Conservation (phyloP, 2,888 invertebrate genomes). For the Mycalesis mineus region DNA sequence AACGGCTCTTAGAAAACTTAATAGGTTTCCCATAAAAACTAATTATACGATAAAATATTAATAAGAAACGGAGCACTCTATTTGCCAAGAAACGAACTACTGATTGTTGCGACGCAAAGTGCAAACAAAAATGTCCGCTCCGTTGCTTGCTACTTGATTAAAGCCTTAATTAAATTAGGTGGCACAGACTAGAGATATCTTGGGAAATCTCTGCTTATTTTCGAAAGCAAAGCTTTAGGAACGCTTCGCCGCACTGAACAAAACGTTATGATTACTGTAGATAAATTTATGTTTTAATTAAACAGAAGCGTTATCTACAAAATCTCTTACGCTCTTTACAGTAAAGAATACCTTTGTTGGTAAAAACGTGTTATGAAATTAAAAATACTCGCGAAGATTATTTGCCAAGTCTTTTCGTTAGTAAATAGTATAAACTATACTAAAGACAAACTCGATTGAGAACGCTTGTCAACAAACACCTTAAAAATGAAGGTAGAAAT, state of each 20-base stretch:
- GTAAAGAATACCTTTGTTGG: no score
- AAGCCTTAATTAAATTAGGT: slow-evolving; percentile 67
- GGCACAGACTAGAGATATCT: slow-evolving; percentile 50
- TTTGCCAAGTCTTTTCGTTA: no score
- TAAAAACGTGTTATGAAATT: no score
- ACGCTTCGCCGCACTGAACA: background rate
- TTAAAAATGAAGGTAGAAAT: no score
- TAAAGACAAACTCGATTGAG: no score
- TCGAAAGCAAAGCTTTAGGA: slow-evolving; percentile 6
- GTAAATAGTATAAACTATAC: background rate
- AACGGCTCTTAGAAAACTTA: no score
- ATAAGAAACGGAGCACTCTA: background rate
- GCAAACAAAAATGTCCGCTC: slow-evolving; percentile 18
- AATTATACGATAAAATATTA: background rate
- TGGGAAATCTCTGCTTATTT: slow-evolving; percentile 53
- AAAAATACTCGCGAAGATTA: no score
- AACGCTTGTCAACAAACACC: no score
- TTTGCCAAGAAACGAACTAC: background rate
- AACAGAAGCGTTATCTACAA: no score
- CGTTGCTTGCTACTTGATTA: slow-evolving; percentile 58
- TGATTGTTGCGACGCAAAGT: background rate
- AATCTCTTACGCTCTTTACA: no score
- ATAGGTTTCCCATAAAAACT: no score
- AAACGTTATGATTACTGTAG: background rate
- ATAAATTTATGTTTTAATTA: no score